phyloP scores from a whole-genome alignment of 64 coral and sea anemone genomes.

The Porites lutea region DNA sequence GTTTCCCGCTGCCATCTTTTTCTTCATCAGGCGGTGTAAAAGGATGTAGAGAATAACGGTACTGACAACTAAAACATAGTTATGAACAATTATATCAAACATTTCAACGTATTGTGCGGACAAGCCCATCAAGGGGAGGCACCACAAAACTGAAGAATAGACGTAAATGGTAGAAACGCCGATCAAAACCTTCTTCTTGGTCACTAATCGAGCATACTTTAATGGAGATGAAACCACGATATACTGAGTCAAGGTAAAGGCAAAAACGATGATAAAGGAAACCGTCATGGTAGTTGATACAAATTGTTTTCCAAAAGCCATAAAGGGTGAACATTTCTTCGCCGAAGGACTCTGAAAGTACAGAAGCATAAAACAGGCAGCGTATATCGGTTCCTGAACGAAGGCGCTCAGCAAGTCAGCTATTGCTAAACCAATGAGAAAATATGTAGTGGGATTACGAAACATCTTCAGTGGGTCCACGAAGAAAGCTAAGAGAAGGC shows the following conservation, averaged over 20 bases:
- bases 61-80: background rate
- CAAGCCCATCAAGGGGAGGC: constrained; percentile 6
- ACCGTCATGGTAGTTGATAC: background rate
- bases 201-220: constrained; percentile 37
- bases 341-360: background rate
- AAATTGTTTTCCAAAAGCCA: background rate
- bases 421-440: constrained; percentile 60
- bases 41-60: constrained; percentile 8
- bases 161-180: background rate
- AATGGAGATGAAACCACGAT: constrained; percentile 31
- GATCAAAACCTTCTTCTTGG: constrained; percentile 7
- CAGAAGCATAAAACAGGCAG: background rate
- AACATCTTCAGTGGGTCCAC: constrained; percentile 47
- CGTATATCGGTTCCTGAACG: constrained; percentile 31
- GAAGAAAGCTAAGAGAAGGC: constrained; percentile 48
- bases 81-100: background rate
- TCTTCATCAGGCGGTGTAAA: background rate
- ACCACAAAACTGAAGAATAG: constrained; percentile 1
- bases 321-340: background rate
- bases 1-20: constrained; percentile 6
- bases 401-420: constrained; percentile 66
- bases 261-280: constrained; percentile 26
- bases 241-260: constrained; percentile 23
- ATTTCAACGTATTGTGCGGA: background rate
- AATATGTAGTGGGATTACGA: constrained; percentile 55